Evolutionary conservation across 2,888 invertebrate genomes (phyloP), one percentile per base, ranked within the genome.

Genomic region (Ophion ventricosus): DNA sequence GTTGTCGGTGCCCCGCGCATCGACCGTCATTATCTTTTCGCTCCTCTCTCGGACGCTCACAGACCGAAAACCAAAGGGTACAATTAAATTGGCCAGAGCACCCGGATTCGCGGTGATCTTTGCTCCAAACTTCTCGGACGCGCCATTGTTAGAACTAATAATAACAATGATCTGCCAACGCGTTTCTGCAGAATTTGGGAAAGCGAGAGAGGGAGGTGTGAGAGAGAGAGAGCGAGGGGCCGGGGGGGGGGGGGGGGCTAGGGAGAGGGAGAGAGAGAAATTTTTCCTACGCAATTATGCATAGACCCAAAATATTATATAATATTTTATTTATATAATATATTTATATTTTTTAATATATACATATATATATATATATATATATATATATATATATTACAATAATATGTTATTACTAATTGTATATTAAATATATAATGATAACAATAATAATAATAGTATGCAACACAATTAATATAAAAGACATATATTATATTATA

Each of bases 21-120:
- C 66, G 72, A 84, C 84, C 80, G 81, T 84, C 81, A 84, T 82
- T 84, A 79, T 81, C 75, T 69, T 75, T 78, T 70, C 54, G 26
- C 69, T 40, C 49, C 77, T 61, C 78, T 76, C 73, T 57, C 78
- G 49, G 61, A 74, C 77, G 74, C 77, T 29, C 56, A 64, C 56
- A 64, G 49, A 35, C 17, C 56, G 25, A 49, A 79, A 59, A 70
- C 69, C 72, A 70, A 75, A 84, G 81, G 84, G 66, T 81, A 80
- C 84, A 84, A 84, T 84, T 82, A 84, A 84, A 75, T 78, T 74
- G 40, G 61, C 25, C 81, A 49, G 35, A 57, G 67, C 74, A 54
- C 82, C 49, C 66, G 56, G 59, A 70, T 78, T 63, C 64, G 57
- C 63, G 20, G 43, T 78, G 69, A 70, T 84, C 78, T 84, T 84